Evolutionary conservation across 2,113 vertebrate genomes (phyloP).

Genomic region (Planiliza haematocheilus): DNA sequence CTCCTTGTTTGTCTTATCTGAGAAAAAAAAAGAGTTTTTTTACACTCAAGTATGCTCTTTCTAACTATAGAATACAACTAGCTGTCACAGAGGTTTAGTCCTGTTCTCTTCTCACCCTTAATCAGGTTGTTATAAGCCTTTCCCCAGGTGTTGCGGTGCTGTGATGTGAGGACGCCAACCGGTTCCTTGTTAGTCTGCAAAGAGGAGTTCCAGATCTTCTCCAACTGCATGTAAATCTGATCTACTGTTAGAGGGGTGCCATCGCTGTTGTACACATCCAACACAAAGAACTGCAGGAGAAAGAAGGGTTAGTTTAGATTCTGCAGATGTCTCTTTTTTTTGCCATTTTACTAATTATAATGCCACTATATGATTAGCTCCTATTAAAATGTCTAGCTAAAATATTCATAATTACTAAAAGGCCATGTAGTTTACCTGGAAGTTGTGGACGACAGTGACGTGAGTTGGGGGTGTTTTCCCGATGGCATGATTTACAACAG

Average conservation of each 20-base stretch:
- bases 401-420: background rate
- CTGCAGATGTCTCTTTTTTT: background rate
- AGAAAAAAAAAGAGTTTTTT: background rate
- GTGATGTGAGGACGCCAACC: conserved; percentile 94
- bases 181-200: conserved; percentile 98
- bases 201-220: conserved; percentile 98
- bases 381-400: background rate
- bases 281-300: conserved; percentile 89
- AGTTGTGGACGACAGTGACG: conserved; percentile 97
- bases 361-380: background rate
- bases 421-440: conserved; percentile 86
- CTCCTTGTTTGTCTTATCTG: conserved; percentile 97
- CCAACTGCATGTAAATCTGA: conserved; percentile 94
- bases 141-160: conserved; percentile 97
- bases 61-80: background rate
- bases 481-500: conserved; percentile 86
- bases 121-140: conserved; percentile 95
- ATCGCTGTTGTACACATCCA: conserved; percentile 95
- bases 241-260: conserved; percentile 90
- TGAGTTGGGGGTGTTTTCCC: conserved; percentile 87
- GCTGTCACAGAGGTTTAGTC: background rate
- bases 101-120: conserved; percentile 86
- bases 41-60: background rate
- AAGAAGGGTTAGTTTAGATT: background rate
- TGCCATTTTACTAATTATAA: background rate